Base-by-base conservation (phyloP, 37 sponge, comb jelly and placozoan genomes). In the Halisarca cf. caerulea region DNA sequence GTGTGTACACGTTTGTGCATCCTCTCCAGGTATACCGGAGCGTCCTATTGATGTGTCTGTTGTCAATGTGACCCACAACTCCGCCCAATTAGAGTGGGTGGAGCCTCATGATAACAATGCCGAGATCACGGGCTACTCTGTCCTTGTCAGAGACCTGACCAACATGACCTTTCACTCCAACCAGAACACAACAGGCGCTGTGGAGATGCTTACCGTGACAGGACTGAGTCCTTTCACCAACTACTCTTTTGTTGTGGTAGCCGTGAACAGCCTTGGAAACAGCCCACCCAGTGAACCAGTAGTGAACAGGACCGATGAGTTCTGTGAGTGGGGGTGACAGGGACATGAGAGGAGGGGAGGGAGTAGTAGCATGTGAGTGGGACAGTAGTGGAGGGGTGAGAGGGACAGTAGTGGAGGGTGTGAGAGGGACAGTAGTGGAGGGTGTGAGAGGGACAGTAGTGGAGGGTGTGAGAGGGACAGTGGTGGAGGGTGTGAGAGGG, bases 21-120 rank as follows among this genome's bases (percentile, higher is more conserved):
- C 14, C 66, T 64, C 14, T 64, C 18, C 71, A 89, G 89, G 20
- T 39, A 42, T 42, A 70, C 85, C 89, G 25, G 77, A 85, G 33
- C 60, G 60, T 33, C 84, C 84, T 55, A 80, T 66, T 14, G 66
- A 85, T 43, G 27, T 83, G 33, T 83, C 66, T 8, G 74, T 51
- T 11, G 58, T 78, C 4, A 36, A 87, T 2, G 69, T 84, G 20
- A 44, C 75, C 23, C 81, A 90, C 58, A 79, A 54, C 70, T 69
- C 25, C 51, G 45, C 86, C 1, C 28, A 24, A 6, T 62, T 89
- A 6, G 21, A 20, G 32, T 86, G 89, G 89, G 61, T 70, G 59
- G 93, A 88, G 62, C 87, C 89, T 53, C 84, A 89, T 66, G 74
- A 86, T 54, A 89, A 87, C 78, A 89, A 92, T 83, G 89, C 87